Evolutionary conservation across 2,888 invertebrate species (phyloP).

Genomic region (Amphiduros pacificus): DNA sequence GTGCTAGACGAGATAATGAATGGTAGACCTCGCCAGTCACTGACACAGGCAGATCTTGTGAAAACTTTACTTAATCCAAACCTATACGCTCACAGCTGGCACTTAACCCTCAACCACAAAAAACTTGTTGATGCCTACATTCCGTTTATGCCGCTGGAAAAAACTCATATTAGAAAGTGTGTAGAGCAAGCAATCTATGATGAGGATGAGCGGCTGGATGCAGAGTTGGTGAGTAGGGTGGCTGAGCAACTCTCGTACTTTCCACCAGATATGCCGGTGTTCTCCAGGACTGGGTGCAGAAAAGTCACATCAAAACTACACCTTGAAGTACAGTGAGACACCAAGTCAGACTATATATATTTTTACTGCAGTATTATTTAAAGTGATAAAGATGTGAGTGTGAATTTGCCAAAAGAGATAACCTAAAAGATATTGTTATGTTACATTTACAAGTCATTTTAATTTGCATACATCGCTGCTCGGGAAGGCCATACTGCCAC

Average conservation of each 20-base stretch:
- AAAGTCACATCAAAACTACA: conserved; percentile 48
- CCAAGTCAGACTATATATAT: no score
- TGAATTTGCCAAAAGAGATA: no score
- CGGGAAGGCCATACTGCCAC: no score
- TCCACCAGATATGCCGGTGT: conserved; percentile 31
- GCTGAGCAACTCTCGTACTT: conserved; percentile 42
- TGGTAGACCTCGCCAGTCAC: conserved; percentile 12
- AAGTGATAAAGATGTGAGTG: no score
- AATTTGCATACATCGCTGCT: no score
- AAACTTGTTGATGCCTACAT: conserved; percentile 38
- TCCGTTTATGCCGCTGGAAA: conserved; percentile 49
- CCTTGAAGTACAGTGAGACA: no score
- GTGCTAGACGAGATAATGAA: conserved; percentile 3
- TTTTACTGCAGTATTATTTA: no score
- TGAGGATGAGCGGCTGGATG: conserved; percentile 26
- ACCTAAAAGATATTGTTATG: no score
- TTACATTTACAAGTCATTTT: no score
- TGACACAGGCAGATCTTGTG: no score
- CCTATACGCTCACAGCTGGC: conserved; percentile 32
- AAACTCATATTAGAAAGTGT: conserved; percentile 43
- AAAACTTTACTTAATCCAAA: background rate
- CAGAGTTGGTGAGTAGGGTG: conserved; percentile 17
- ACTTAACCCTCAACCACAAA: conserved; percentile 26
- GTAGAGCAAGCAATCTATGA: conserved; percentile 37
- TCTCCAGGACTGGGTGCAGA: conserved; percentile 49